Evolutionary conservation across 2,888 invertebrate genomes (phyloP), one percentile per base, ranked within the genome.

Genomic region (Lypha dubia): DNA sequence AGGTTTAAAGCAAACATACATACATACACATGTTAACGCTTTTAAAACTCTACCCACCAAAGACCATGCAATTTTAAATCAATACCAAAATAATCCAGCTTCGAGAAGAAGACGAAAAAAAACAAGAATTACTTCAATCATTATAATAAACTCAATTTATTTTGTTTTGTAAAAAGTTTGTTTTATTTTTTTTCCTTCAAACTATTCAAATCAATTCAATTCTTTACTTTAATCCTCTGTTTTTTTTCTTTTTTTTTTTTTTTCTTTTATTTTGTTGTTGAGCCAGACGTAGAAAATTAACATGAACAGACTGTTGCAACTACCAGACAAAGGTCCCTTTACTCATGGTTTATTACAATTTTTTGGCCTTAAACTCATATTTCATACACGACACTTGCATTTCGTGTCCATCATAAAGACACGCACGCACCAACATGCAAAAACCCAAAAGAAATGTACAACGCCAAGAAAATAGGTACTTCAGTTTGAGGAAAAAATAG

Each of bases 381-480:
- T 79, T 83, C 70, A 83, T 83, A 83, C 79, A 83, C 83, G 83
- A 83, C 83, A 83, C 79, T 83, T 83, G 75, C 58, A 79, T 75
- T 70, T 79, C 83, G 83, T 83, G 83, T 83, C 79, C 83, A 83
- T 79, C 79, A 75, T 71, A 83, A 83, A 75, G 65, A 83, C 83
- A 83, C 83, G 83, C 83, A 83, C 53, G 83, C 83, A 83, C 53
- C 62, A 62, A 62, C 73, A 77, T 74, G 74, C 70, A 79, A 79
- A 83, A 79, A 77, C 11, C 15, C 15, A 24, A 79, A n/a, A 51
- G 58, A 28, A 71, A 70, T 22, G 28, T 8, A 58, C 44, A 71
- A 46, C 17, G n/a, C 17, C 32, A 71, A 51, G 58, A 60, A 77
- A 60, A 62, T 62, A n/a, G n/a, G n/a, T n/a, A 77, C 20, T 56